Percentiles rank a stretch among this genome's conserved stretches.
Conservation (phyloP, 2,888 invertebrate genomes). For the Cantharis rustica region DNA sequence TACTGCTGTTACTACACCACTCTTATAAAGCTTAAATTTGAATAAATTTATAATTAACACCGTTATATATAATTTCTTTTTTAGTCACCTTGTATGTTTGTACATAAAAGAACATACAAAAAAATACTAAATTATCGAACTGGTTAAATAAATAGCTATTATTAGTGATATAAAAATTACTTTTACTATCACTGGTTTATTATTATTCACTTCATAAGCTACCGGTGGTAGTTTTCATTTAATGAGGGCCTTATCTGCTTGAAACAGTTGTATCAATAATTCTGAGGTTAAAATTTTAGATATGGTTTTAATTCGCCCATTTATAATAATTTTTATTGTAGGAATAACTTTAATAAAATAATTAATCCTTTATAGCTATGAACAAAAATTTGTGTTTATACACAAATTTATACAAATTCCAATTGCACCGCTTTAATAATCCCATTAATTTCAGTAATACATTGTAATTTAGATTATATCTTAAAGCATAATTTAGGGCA, state of each 20-base stretch:
- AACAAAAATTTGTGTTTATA: neutral
- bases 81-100: no score
- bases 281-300: neutral
- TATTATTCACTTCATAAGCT: no score
- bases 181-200: no score
- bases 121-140: no score
- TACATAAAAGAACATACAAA: no score
- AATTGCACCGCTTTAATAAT: slow-evolving; percentile 20
- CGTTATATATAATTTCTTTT: no score
- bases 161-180: no score
- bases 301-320: neutral
- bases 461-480: slow-evolving; percentile 29
- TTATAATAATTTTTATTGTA: neutral
- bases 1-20: no score
- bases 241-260: neutral
- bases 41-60: no score
- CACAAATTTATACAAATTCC: slow-evolving; percentile 4
- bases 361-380: neutral
- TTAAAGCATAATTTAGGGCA: slow-evolving; percentile 24
- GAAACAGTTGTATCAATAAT: neutral
- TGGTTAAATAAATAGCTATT: no score
- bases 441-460: slow-evolving; percentile 24
- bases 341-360: neutral
- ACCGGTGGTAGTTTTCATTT: neutral
- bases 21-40: no score